Percentiles rank a stretch among this genome's conserved stretches.
Conservation (phyloP, 2,888 invertebrate genomes). For the Pinctada fucata region DNA sequence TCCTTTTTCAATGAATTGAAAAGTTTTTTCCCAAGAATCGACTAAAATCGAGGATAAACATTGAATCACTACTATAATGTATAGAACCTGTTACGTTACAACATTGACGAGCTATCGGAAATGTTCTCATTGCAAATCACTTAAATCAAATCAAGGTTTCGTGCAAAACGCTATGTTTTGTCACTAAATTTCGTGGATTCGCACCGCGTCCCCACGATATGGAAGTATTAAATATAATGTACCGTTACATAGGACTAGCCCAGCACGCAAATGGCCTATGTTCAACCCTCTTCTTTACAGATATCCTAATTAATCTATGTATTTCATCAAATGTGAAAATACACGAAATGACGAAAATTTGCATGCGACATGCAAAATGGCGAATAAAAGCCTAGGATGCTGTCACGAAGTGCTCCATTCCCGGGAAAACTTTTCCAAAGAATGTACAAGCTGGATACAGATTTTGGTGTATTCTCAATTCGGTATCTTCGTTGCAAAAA, state of each 20-base stretch:
- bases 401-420: conserved; percentile 33
- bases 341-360: conserved; percentile 54
- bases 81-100: too few relatives aligned
- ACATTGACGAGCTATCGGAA: too few relatives aligned
- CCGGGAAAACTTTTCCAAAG: neutral
- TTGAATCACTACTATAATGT: too few relatives aligned
- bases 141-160: conserved; percentile 27
- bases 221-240: conserved; percentile 44
- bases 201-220: conserved; percentile 20
- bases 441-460: too few relatives aligned
- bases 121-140: conserved; percentile 8
- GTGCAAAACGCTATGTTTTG: conserved; percentile 35
- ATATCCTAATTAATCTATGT: conserved; percentile 47
- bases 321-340: conserved; percentile 47
- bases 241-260: conserved; percentile 28
- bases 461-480: too few relatives aligned
- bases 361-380: conserved; percentile 60
- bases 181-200: conserved; percentile 20
- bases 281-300: conserved; percentile 38
- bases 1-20: too few relatives aligned
- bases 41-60: too few relatives aligned
- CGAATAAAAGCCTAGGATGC: conserved; percentile 50
- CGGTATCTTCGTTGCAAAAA: too few relatives aligned
- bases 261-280: conserved; percentile 42
- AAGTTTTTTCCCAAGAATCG: too few relatives aligned